Base-by-base conservation (phyloP, 2,888 invertebrate species). In the Ormia ochracea region DNA sequence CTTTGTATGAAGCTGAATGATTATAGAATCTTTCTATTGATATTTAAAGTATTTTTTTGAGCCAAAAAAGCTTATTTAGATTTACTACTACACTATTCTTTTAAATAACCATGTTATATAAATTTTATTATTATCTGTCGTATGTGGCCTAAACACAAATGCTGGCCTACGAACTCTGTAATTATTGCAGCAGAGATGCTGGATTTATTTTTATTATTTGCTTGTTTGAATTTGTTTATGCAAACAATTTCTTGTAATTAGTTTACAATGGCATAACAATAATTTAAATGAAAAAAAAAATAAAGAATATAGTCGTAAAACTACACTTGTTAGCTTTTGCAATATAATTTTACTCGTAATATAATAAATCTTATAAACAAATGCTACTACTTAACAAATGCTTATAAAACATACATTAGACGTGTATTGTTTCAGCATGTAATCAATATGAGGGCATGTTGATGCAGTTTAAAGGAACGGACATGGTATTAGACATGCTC, bases 361-460 rank as follows among this genome's bases (percentile, higher is more conserved):
- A 26, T 36, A 26, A 61, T 56, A 75, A 75, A 52, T 33, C 58
- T 23, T 14, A 56, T 33, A 41, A 36, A n/a, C n/a, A n/a, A 50
- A 41, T 38, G 21, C n/a, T 45, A 26, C 48, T 59, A 52, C 61
- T 76, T 23, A 41, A 74, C 41, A 26, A 31, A 59, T 58, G 31
- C 17, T 21, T 43, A 21, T 17, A 43, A 38, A 1, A 38, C n/a
- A 54, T 2, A 36, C 10, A 45, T 45, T 26, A 26, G 36, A 36
- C 28, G 28, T 36, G 10, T 14, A 28, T 1, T n/a, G n/a, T 59
- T 31, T 31, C 21, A 56, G 58, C 10, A 45, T n/a, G n/a, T n/a
- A n/a, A n/a, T n/a, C n/a, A n/a, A n/a, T 14, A 38, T 45, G 9
- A 31, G 21, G 7, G 5, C 41, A 52, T n/a, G n/a, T n/a, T n/a